These are phyloP conservation scores for Abrostola triplasia DNA, from an alignment of 2,888 invertebrate species.

Conservation along the genomic window DNA sequence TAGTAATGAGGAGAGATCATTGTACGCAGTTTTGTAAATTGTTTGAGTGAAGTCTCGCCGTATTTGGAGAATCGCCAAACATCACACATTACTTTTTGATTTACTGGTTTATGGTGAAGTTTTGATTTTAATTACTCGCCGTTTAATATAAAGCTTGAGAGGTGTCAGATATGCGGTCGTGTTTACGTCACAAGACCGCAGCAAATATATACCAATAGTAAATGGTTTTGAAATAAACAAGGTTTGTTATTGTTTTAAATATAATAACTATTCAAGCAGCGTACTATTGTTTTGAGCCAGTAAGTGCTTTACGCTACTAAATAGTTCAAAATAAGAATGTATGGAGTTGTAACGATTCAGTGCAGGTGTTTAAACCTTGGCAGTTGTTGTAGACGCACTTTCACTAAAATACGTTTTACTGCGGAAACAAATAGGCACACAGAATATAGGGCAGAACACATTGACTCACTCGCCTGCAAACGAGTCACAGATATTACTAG, in stretches of 20 bases:
- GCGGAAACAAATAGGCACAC: slow-evolving; percentile 55
- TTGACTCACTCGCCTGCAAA: slow-evolving; percentile 36
- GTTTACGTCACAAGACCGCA: slow-evolving; percentile 31
- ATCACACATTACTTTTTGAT: slow-evolving; percentile 64
- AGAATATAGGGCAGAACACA: slow-evolving; percentile 62
- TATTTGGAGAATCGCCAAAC: slow-evolving; percentile 74
- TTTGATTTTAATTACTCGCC: slow-evolving; percentile 63
- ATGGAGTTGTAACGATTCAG: slow-evolving; percentile 40
- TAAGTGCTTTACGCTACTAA: slow-evolving; percentile 16
- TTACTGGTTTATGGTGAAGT: slow-evolving; percentile 57
- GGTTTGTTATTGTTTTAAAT: slow-evolving; percentile 12
- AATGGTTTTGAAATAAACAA: slow-evolving; percentile 1
- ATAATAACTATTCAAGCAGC: not conserved
- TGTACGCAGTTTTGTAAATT: slow-evolving; percentile 78
- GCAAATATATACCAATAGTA: slow-evolving; percentile 13
- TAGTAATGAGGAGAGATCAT: slow-evolving; percentile 83
- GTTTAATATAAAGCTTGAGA: slow-evolving; percentile 47
- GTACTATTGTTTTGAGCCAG: not conserved
- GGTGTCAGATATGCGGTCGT: slow-evolving; percentile 33
- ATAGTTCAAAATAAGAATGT: slow-evolving; percentile 30
- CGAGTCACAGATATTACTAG: slow-evolving; percentile 34
- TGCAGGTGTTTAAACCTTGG: slow-evolving; percentile 75
- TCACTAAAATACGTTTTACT: slow-evolving; percentile 69
- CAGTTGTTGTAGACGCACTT: slow-evolving; percentile 72
- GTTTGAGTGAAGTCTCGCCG: slow-evolving; percentile 68